Percentiles rank a stretch among this genome's conserved stretches.
Evolutionary conservation across 53 echinoderm and acorn worm species (phyloP).

Genomic region (Paelopatides confundens): DNA sequence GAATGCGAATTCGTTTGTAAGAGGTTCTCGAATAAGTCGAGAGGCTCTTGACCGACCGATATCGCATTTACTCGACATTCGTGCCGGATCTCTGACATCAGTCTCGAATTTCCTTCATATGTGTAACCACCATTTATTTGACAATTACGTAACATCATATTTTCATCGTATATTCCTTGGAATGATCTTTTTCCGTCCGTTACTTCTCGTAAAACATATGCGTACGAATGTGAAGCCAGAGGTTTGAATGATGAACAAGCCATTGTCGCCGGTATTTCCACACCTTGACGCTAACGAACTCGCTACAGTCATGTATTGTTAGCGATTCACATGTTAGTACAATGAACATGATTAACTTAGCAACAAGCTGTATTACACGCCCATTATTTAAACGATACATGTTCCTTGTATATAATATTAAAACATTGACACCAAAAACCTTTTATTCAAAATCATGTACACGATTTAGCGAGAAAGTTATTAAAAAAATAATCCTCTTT

Average conservation of each 20-base stretch:
- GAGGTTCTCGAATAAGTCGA: too few species aligned
- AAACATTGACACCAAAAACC: too few species aligned
- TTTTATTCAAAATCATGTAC: too few species aligned
- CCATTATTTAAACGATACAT: not conserved
- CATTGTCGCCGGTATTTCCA: slow-evolving; percentile 21
- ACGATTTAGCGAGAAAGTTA: too few species aligned
- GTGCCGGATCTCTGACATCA: not conserved
- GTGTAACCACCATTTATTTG: not conserved
- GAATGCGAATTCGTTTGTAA: too few species aligned
- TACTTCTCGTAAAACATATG: slow-evolving; percentile 15
- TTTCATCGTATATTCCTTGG: slow-evolving; percentile 22
- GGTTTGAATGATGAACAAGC: not conserved
- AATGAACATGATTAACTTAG: not conserved
- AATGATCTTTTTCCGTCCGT: not conserved
- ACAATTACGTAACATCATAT: slow-evolving; percentile 1
- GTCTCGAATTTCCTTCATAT: not conserved
- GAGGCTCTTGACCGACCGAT: not conserved
- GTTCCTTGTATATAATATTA: not conserved
- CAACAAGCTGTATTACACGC: not conserved
- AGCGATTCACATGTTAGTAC: slow-evolving; percentile 7
- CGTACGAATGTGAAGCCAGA: slow-evolving; percentile 1
- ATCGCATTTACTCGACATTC: not conserved
- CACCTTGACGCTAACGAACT: slow-evolving; percentile 11
- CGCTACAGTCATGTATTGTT: not conserved
- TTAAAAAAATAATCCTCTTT: too few species aligned